Evolutionary conservation across 1,140 invertebrate genomes (phyloP).

Genomic region (Gryon sp.): DNA sequence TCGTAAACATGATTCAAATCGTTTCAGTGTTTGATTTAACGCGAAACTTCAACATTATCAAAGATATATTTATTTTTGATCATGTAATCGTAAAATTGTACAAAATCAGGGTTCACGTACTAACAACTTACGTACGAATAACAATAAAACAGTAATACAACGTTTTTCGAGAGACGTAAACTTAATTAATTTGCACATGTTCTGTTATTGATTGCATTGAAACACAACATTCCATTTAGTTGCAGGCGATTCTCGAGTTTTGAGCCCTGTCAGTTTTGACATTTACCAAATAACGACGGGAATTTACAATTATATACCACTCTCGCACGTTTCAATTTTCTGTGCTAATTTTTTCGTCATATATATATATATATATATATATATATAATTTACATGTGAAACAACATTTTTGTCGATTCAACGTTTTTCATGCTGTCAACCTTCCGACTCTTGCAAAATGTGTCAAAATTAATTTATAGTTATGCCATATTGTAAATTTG

Average conservation of each 20-base stretch:
- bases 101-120: constrained; percentile 18
- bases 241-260: constrained; percentile 38
- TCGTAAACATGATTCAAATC: too few species aligned
- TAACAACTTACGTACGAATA: too few species aligned
- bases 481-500: too few species aligned
- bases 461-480: too few species aligned
- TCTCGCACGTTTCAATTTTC: constrained; percentile 4
- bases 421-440: too few species aligned
- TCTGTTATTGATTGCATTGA: constrained; percentile 50
- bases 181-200: constrained; percentile 45
- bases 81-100: constrained; percentile 1
- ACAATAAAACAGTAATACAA: constrained; percentile 15
- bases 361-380: constrained; percentile 10
- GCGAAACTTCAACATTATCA: too few species aligned
- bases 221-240: constrained; percentile 45
- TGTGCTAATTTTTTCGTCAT: constrained; percentile 14
- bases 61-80: too few species aligned
- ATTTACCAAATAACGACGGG: constrained; percentile 8
- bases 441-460: too few species aligned
- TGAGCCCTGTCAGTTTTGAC: constrained; percentile 38
- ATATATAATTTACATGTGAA: too few species aligned
- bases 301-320: constrained; percentile 19
- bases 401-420: too few species aligned
- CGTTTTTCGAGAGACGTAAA: constrained; percentile 41
- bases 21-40: too few species aligned